Evolutionary conservation across 1,140 invertebrate species (phyloP), one percentile per base, ranked within the genome.

Genomic region (Lycorma delicatula): DNA sequence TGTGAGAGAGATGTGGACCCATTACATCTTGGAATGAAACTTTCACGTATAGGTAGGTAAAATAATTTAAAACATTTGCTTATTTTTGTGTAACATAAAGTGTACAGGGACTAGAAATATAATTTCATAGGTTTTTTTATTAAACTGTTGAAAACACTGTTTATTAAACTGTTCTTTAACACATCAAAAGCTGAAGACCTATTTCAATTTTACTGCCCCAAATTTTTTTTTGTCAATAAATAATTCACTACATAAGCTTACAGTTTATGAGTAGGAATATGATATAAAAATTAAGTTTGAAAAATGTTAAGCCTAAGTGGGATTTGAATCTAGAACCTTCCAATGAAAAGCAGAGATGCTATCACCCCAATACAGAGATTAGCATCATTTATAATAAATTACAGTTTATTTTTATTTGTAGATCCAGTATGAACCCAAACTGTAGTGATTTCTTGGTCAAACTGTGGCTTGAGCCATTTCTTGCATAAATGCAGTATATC

Each of bases 1-100:
- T 86, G 84, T 66, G 73, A 81, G 56, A 70, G 84, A 58, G 75
- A 79, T 60, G 78, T 83, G 13, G 76, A 84, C 71, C 82, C 83
- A 0, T 70, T 70, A 1, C 67, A 64, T 26, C 74, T 78, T 62
- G 84, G 83, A 52, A 86, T 86, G 84, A 79, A 81, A 66, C 70
- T 86, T 1, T 74, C 75, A 20, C 80, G 76, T 62, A 77, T 76
- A 72, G 79, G 78, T 76, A 65, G 61, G 29, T 60, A 26, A 34
- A 26, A 13, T n/a, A 28, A 47, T 31, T 47, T 36, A 34, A 27
- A 38, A 53, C 7, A 44, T 52, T 36, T 11, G 12, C 6, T 18
- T 28, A 9, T 7, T 2, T 27, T 29, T 25, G 23, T 18, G 36
- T 13, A 9, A 47, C 11, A 3, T 11, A 27, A 16, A 7, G 12